A percentile compares a stretch with the other conserved stretches of the same genome.
phyloP scores from a whole-genome alignment of 2,888 invertebrate species.

The Agrochola litura region DNA sequence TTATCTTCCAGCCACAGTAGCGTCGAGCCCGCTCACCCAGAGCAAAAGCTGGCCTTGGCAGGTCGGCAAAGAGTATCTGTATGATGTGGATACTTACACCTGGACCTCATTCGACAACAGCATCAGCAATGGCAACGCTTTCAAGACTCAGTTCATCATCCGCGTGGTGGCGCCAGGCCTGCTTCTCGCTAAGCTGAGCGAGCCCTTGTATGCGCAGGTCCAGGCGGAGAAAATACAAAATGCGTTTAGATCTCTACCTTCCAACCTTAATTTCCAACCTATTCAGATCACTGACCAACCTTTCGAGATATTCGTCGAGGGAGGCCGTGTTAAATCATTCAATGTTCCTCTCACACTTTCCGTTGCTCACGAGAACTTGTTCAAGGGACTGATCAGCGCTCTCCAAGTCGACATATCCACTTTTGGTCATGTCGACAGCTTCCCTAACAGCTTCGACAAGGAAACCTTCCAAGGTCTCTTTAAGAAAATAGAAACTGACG shows the following conservation, averaged over 20 bases:
- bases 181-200: slow-evolving; percentile 85
- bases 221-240: slow-evolving; percentile 85
- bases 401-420: slow-evolving; percentile 92
- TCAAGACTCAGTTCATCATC: slow-evolving; percentile 89
- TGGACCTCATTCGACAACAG: slow-evolving; percentile 90
- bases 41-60: slow-evolving; percentile 88
- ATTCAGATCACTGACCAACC: slow-evolving; percentile 89
- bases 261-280: slow-evolving; percentile 87
- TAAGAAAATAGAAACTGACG: slow-evolving; percentile 93
- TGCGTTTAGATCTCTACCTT: slow-evolving; percentile 77
- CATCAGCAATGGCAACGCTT: slow-evolving; percentile 83
- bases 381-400: slow-evolving; percentile 93
- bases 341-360: slow-evolving; percentile 88
- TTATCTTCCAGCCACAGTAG: slow-evolving; percentile 40
- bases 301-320: slow-evolving; percentile 91
- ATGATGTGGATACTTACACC: slow-evolving; percentile 90
- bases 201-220: slow-evolving; percentile 89
- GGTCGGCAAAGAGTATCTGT: slow-evolving; percentile 90
- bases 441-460: slow-evolving; percentile 85
- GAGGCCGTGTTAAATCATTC: slow-evolving; percentile 91
- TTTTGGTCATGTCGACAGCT: slow-evolving; percentile 86
- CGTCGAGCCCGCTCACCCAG: slow-evolving; percentile 72
- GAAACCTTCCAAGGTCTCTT: slow-evolving; percentile 90
- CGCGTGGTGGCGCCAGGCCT: slow-evolving; percentile 86
- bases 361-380: slow-evolving; percentile 92